phyloP scores from a whole-genome alignment of 30 jellyfish, hydroid and myxozoan species.

The Morbakka virulenta region DNA sequence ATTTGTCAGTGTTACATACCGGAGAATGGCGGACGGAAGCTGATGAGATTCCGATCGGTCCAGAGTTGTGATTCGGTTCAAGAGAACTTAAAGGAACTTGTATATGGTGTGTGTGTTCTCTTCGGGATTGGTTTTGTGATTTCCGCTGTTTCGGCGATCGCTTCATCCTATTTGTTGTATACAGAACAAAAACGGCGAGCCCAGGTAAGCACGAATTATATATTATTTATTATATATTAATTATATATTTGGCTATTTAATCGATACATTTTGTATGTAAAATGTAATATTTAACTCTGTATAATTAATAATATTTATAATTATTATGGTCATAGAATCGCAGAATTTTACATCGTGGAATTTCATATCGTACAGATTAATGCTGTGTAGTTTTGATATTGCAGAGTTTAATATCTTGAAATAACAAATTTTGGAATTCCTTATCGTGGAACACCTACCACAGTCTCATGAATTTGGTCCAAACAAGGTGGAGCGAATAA shows the following conservation, averaged over 20 bases:
- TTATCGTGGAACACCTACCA: too few species aligned
- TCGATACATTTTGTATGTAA: too few species aligned
- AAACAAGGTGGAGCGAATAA: too few species aligned
- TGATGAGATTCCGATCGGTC: slow-evolving; percentile 73
- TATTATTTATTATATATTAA: not conserved
- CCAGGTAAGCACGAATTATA: slow-evolving; percentile 22
- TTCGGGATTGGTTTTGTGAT: slow-evolving; percentile 85
- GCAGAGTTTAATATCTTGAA: too few species aligned
- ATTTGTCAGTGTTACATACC: slow-evolving; percentile 76
- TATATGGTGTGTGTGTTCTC: slow-evolving; percentile 76
- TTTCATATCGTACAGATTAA: too few species aligned
- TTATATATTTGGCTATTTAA: not conserved
- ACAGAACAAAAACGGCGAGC: slow-evolving; percentile 28
- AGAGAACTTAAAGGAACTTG: slow-evolving; percentile 71
- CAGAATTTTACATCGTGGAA: too few species aligned
- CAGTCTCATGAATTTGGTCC: too few species aligned
- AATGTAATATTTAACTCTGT: too few species aligned
- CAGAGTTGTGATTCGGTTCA: slow-evolving; percentile 73
- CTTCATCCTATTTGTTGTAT: slow-evolving; percentile 70
- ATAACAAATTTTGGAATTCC: too few species aligned
- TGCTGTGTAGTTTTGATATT: too few species aligned
- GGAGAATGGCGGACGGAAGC: slow-evolving; percentile 39
- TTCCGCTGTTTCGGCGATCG: slow-evolving; percentile 67
- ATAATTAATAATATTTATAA: too few species aligned
- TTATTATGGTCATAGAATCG: too few species aligned